A percentile compares a stretch with the other conserved stretches of the same genome.
phyloP scores from a whole-genome alignment of 2,113 vertebrate genomes.

The Ochotona princeps region DNA sequence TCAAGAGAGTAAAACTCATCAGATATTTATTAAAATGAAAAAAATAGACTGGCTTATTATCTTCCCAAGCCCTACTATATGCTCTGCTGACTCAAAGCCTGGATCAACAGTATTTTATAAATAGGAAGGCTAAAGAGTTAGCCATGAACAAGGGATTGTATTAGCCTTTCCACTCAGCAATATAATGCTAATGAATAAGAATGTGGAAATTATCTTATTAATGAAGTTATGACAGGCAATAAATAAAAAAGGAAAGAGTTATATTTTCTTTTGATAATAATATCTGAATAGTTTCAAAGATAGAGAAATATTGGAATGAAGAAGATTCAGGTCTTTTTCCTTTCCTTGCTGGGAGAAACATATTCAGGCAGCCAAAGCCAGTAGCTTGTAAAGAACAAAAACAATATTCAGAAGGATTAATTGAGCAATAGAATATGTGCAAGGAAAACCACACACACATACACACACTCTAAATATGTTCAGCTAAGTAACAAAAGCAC shows the following conservation, averaged over 20 bases:
- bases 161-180: neutral
- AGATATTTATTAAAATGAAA: slow-evolving; percentile 44
- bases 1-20: slow-evolving; percentile 45
- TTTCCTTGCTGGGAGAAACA: neutral
- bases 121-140: neutral
- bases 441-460: neutral
- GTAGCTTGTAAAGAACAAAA: neutral
- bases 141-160: neutral
- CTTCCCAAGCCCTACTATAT: slow-evolving; percentile 42
- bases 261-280: neutral
- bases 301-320: neutral
- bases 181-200: neutral
- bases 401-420: neutral
- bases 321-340: neutral
- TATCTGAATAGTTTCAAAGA: neutral
- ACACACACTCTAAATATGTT: neutral
- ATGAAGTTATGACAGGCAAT: neutral
- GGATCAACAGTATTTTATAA: neutral
- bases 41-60: neutral
- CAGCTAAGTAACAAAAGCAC: slow-evolving; percentile 26
- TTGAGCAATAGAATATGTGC: neutral
- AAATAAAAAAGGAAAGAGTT: neutral
- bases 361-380: neutral
- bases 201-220: slow-evolving; percentile 10
- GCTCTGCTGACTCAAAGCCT: neutral